Conservation (phyloP, 64 coral and sea anemone genomes). For the Cladopsammia gracilis region DNA sequence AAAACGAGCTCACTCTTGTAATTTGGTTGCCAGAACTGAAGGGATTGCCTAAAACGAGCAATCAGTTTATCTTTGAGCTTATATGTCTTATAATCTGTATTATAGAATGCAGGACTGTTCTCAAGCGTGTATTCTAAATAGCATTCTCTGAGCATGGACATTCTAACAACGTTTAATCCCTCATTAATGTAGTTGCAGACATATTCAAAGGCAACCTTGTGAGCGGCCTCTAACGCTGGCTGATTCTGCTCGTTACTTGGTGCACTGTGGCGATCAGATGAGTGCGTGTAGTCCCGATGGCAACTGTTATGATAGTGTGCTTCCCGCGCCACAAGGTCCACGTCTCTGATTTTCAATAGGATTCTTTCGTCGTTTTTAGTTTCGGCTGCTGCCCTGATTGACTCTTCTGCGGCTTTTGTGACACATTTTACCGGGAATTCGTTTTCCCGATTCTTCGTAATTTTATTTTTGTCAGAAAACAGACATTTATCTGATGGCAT, state of each 20-base stretch:
- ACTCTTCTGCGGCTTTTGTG: background rate
- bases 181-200: background rate
- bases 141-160: background rate
- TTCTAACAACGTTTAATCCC: background rate
- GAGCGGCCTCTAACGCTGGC: background rate
- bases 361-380: background rate
- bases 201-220: background rate
- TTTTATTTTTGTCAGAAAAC: slow-evolving; percentile 17
- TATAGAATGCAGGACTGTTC: background rate
- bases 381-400: background rate
- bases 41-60: background rate
- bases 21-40: background rate
- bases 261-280: too few relatives aligned
- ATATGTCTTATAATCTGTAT: background rate
- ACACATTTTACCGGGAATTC: slow-evolving; percentile 6
- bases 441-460: background rate
- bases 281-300: slow-evolving; percentile 5
- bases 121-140: slow-evolving; percentile 8
- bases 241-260: too few relatives aligned
- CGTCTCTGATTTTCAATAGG: background rate
- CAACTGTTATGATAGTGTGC: slow-evolving; percentile 13
- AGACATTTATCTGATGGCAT: slow-evolving; percentile 24
- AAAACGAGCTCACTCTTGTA: too few relatives aligned
- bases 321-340: slow-evolving; percentile 12
- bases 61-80: background rate